Evolutionary conservation across 2,113 vertebrate genomes (phyloP), one percentile per base, ranked within the genome.

Genomic region (Entelurus aequoreus): DNA sequence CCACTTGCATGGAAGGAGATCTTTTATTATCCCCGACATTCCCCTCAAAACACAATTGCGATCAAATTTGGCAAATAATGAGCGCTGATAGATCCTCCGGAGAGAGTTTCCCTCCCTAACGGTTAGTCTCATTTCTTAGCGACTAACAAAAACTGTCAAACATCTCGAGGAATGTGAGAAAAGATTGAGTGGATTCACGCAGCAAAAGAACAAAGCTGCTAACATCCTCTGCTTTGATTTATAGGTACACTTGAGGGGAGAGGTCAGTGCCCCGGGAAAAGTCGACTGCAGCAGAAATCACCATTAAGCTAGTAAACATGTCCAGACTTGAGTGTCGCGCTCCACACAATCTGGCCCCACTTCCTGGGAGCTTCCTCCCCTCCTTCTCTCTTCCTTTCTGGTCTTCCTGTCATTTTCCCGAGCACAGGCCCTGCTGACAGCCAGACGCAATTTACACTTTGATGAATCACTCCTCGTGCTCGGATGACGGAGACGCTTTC

Each of bases 221-320:
- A 2, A 55, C 19, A 9, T 14, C 15, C 50, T 13, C 9, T 7
- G 28, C 38, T 63, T 15, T 54, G 46, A 69, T 70, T 69, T 66
- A 54, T 58, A 74, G 60, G 54, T 53, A 63, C 57, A 21, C 76
- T 66, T 60, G 49, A 76, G 67, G 57, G 54, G 40, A 59, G 35
- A 65, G 77, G 76, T 82, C 70, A 66, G 60, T 4, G 66, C 49
- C 65, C 66, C 74, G 65, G 64, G 10, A 65, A 70, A 74, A 75
- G 35, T 6, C 1, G 10, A 68, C 61, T 11, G 63, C 47, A 59
- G 70, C 78, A 50, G 48, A 48, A 81, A 79, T 76, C 66, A 54
- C 77, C 78, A 77, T 78, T 56, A 82, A 79, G 78, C 81, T 63
- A 70, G 84, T 82, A 79, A 78, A 84, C 84, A 73, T 68, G 83